Conservation (phyloP, 2,113 vertebrate species). For the Scomber scombrus region DNA sequence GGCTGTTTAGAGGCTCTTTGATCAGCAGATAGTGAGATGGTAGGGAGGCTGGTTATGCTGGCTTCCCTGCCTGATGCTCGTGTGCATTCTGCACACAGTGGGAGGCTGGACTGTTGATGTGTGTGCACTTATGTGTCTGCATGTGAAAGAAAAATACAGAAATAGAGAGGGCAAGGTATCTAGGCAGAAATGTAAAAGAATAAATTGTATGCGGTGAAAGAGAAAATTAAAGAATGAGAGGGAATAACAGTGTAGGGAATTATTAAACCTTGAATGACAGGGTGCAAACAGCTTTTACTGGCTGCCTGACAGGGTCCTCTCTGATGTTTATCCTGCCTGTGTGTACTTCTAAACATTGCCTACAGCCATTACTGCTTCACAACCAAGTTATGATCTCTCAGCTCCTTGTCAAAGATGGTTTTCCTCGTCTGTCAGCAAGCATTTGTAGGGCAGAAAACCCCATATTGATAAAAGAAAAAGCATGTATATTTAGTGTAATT, state of each 20-base stretch:
- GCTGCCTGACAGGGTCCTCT: slow-evolving; percentile 59
- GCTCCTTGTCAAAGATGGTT: slow-evolving; percentile 58
- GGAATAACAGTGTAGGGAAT: slow-evolving; percentile 10
- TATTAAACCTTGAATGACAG: slow-evolving; percentile 41
- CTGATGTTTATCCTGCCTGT: slow-evolving; percentile 67
- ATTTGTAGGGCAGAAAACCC: slow-evolving; percentile 35
- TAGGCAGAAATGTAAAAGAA: slow-evolving; percentile 2
- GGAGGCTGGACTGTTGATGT: slow-evolving; percentile 42
- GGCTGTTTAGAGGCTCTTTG: slow-evolving; percentile 79
- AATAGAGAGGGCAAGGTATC: neutral
- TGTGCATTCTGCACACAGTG: slow-evolving; percentile 56
- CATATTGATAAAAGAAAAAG: slow-evolving; percentile 42
- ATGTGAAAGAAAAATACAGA: neutral
- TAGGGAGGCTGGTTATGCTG: slow-evolving; percentile 49
- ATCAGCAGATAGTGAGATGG: slow-evolving; percentile 75
- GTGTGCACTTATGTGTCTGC: neutral
- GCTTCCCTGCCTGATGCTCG: slow-evolving; percentile 49
- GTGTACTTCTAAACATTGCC: slow-evolving; percentile 69
- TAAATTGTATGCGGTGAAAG: neutral
- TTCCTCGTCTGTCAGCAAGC: slow-evolving; percentile 54
- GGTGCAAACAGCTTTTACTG: slow-evolving; percentile 53
- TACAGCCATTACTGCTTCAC: slow-evolving; percentile 60
- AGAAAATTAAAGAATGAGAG: neutral
- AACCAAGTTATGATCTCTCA: slow-evolving; percentile 64
- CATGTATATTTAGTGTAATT: slow-evolving; percentile 20